A percentile compares a stretch with the other conserved stretches of the same genome.
These are phyloP conservation scores for Antitype chi DNA, from an alignment of 2,888 invertebrate genomes.

Conservation along the genomic window DNA sequence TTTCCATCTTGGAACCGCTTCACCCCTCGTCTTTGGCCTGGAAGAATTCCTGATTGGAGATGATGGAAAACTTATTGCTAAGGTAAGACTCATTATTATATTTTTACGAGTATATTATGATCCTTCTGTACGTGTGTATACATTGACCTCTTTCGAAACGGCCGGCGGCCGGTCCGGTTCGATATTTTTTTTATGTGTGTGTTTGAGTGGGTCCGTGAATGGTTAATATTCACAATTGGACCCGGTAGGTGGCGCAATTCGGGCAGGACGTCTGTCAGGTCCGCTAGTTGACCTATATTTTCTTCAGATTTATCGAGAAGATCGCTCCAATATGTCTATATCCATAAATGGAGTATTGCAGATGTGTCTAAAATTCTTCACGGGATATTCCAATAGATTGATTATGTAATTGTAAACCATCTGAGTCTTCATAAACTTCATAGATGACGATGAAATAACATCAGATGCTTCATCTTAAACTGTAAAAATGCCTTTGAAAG, in stretches of 20 bases:
- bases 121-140: no score
- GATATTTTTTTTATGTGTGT: no score
- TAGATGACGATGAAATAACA: not conserved
- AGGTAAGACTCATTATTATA: slow-evolving; percentile 73
- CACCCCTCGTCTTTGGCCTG: slow-evolving; percentile 87
- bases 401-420: not conserved
- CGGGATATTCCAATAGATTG: not conserved
- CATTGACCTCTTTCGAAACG: no score
- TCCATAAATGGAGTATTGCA: not conserved
- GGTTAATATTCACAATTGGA: no score
- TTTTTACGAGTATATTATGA: no score
- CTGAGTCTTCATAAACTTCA: not conserved
- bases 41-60: slow-evolving; percentile 87
- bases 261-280: no score
- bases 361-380: not conserved
- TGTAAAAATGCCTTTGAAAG: slow-evolving; percentile 16
- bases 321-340: not conserved
- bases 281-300: not conserved
- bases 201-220: no score
- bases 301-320: not conserved
- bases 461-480: not conserved
- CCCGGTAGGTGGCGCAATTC: no score
- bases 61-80: slow-evolving; percentile 85
- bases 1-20: slow-evolving; percentile 88
- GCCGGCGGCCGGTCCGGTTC: no score